A percentile compares a stretch with the other conserved stretches of the same genome.
These are phyloP conservation scores for Coreius guichenoti DNA, from an alignment of 2,797 vertebrate species.

Conservation along the genomic window DNA sequence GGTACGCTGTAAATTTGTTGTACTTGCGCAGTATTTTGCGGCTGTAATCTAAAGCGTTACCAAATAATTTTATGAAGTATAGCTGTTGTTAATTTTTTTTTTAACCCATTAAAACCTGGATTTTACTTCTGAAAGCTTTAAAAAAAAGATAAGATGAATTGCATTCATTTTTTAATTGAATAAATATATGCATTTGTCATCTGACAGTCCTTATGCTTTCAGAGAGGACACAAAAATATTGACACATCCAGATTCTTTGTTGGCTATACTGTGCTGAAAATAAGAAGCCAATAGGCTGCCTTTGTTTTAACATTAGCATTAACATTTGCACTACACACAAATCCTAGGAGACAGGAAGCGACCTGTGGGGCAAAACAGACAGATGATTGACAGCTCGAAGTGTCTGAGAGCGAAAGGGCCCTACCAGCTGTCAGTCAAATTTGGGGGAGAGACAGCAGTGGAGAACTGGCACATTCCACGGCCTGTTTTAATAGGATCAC, in stretches of 20 bases:
- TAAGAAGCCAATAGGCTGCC: constrained; percentile 58
- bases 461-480: constrained; percentile 58
- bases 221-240: constrained; percentile 51
- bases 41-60: no score
- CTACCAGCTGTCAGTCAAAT: constrained; percentile 63
- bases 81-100: neutral
- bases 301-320: constrained; percentile 62
- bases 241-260: constrained; percentile 45
- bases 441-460: constrained; percentile 43
- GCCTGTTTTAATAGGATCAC: constrained; percentile 65
- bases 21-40: no score
- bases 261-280: constrained; percentile 59
- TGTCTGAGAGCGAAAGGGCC: constrained; percentile 57
- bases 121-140: neutral
- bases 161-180: neutral
- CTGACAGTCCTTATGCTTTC: constrained; percentile 22
- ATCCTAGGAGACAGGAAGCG: constrained; percentile 62
- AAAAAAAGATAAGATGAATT: neutral
- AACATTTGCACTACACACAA: constrained; percentile 60
- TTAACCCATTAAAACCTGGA: no score
- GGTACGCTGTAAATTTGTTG: no score
- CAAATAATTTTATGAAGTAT: neutral
- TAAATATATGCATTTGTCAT: neutral
- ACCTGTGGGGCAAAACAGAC: constrained; percentile 61
- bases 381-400: constrained; percentile 63